Percentiles rank a stretch among this genome's conserved stretches.
These are phyloP conservation scores for Steatocranus sp. DNA, from an alignment of 2,797 vertebrate species.

Conservation along the genomic window DNA sequence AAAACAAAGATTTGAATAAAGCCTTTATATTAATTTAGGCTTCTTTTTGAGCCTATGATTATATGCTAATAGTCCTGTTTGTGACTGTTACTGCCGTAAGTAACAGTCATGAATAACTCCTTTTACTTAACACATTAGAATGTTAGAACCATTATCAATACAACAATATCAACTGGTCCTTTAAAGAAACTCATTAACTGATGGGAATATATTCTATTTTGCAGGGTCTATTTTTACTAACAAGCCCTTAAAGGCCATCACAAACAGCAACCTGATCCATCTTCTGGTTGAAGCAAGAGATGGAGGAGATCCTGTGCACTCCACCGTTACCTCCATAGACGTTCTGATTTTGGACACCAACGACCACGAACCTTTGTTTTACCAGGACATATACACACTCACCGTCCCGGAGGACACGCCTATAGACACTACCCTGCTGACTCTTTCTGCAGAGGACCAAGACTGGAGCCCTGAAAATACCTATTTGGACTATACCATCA, in stretches of 20 bases:
- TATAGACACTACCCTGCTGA: slow-evolving; percentile 76
- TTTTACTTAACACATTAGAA: background rate
- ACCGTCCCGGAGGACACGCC: slow-evolving; percentile 76
- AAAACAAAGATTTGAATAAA: background rate
- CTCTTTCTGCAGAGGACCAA: slow-evolving; percentile 77
- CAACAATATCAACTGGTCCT: background rate
- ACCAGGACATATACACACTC: slow-evolving; percentile 73
- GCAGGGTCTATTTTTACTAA: slow-evolving; percentile 84
- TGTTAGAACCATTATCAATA: background rate
- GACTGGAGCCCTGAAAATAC: slow-evolving; percentile 80
- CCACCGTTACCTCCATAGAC: slow-evolving; percentile 75
- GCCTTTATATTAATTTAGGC: background rate
- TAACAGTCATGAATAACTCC: background rate
- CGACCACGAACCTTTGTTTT: slow-evolving; percentile 81
- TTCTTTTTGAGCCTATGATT: background rate
- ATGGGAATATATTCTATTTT: slow-evolving; percentile 29
- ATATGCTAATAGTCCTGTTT: background rate
- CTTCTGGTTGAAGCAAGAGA: slow-evolving; percentile 87
- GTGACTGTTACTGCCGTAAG: background rate
- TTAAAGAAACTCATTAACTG: background rate
- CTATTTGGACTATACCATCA: slow-evolving; percentile 77
- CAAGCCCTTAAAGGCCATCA: slow-evolving; percentile 63
- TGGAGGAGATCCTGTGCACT: slow-evolving; percentile 76
- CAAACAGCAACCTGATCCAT: slow-evolving; percentile 67
- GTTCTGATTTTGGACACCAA: slow-evolving; percentile 81